Percentiles rank a stretch among this genome's conserved stretches.
These are phyloP conservation scores for Lemur catta DNA, from an alignment of 2,797 vertebrate genomes.

Conservation along the genomic window DNA sequence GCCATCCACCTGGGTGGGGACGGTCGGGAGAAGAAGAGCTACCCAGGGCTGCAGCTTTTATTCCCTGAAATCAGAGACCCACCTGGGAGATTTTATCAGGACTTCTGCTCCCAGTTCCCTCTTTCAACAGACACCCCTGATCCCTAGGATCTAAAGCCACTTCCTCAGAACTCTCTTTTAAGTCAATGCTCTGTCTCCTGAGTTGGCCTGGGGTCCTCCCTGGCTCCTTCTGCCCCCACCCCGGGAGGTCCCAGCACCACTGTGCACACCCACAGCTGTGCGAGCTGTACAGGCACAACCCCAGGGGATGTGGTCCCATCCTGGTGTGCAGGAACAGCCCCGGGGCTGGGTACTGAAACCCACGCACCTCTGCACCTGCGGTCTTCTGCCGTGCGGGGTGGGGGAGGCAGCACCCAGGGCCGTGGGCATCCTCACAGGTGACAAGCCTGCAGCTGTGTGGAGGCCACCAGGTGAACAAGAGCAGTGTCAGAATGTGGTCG, in stretches of 20 bases:
- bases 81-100: not conserved
- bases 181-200: not conserved
- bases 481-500: not conserved
- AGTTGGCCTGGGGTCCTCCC: not conserved
- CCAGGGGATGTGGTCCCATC: not conserved
- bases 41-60: not conserved
- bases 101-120: not conserved
- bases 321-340: accelerated
- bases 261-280: not conserved
- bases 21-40: not conserved
- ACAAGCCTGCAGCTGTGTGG: not conserved
- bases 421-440: accelerated
- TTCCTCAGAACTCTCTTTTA: not conserved
- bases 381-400: too few species aligned
- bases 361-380: not conserved
- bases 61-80: not conserved
- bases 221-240: not conserved
- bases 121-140: not conserved
- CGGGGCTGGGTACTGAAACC: not conserved
- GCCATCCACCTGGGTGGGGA: not conserved
- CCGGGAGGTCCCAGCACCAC: not conserved
- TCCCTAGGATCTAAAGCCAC: not conserved
- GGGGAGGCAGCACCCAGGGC: not conserved
- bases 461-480: not conserved
- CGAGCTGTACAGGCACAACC: not conserved